Base-by-base conservation (phyloP, 2,888 invertebrate species). In the Sipha maydis region DNA sequence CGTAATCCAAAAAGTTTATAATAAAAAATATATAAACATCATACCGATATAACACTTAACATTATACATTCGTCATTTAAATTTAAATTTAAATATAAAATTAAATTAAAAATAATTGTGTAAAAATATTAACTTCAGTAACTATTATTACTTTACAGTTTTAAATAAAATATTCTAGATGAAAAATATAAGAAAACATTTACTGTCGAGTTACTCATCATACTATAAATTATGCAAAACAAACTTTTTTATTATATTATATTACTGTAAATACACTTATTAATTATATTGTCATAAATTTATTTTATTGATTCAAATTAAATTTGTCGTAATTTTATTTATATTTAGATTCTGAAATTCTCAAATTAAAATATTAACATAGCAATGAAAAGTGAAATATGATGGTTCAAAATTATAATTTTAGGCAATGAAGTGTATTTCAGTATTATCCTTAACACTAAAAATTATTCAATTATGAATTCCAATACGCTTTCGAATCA, bases 381-480 rank as follows among this genome's bases (percentile, higher is more conserved):
- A 2, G 14, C 25, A 17, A 21, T 8, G 8, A 38, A 80, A 67
- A 25, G 34, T 56, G 38, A 61, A 61, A 56, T 79, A 78, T 34
- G 14, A 61, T 79, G 5, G 34, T 34, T 34, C 34, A 34, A 34
- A 38, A 61, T 21, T 79, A 25, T 38, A 61, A 61, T 79, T 79
- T 38, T 38, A 38, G 25, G 2, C 38, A 61, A 17, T 17, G n/a
- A 17, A 61, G 8, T 34, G 25, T 17, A 61, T 54, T 7, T 14
- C 56, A 34, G n/a, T n/a, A n/a, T 61, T 79, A 79, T 79, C 38
- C 61, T 17, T 7, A 79, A 79, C 7, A 7, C n/a, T 61, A 38
- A 67, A 17, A n/a, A 61, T 80, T 80, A 80, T 61, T 67, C 67
- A 67, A 80, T 67, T 17, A 61, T 34, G 17, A 80, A 80, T 34